phyloP scores from a whole-genome alignment of 2,888 invertebrate species.

The Cordylochernes scorpioides region DNA sequence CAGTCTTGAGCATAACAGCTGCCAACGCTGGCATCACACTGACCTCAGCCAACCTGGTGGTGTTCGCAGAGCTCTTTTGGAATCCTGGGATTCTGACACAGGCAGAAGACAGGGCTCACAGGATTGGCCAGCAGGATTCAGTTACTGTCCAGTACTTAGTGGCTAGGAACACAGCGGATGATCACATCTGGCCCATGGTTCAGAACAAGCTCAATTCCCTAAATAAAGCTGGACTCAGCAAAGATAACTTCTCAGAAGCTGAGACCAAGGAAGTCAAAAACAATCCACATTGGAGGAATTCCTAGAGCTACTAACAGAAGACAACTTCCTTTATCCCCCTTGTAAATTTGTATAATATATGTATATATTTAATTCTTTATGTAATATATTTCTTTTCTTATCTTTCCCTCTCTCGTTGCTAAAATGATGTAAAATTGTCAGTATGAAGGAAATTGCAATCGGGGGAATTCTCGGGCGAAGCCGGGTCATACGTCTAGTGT shows the following conservation, averaged over 20 bases:
- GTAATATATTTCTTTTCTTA: no score
- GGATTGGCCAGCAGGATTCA: slow-evolving; percentile 54
- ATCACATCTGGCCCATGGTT: slow-evolving; percentile 64
- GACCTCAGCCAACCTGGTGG: slow-evolving; percentile 61
- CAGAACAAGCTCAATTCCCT: slow-evolving; percentile 56
- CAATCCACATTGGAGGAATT: no score
- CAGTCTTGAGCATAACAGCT: slow-evolving; percentile 66
- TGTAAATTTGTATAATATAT: no score
- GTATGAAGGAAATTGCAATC: no score
- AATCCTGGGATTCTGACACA: slow-evolving; percentile 48
- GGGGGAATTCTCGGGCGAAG: no score
- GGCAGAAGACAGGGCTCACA: slow-evolving; percentile 71
- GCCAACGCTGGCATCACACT: slow-evolving; percentile 75
- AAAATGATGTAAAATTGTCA: no score
- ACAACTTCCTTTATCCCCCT: no score
- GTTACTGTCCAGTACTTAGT: slow-evolving; percentile 53
- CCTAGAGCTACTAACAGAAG: no score
- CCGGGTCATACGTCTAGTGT: no score
- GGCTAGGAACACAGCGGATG: slow-evolving; percentile 62
- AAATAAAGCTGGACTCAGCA: slow-evolving; percentile 52
- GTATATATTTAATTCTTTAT: no score
- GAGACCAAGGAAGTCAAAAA: slow-evolving; percentile 7
- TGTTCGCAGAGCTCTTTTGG: slow-evolving; percentile 88
- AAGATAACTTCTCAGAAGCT: slow-evolving; percentile 42
- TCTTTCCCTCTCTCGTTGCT: no score